phyloP scores from a whole-genome alignment of 1,140 invertebrate genomes.

The Sarcophaga peregrina region DNA sequence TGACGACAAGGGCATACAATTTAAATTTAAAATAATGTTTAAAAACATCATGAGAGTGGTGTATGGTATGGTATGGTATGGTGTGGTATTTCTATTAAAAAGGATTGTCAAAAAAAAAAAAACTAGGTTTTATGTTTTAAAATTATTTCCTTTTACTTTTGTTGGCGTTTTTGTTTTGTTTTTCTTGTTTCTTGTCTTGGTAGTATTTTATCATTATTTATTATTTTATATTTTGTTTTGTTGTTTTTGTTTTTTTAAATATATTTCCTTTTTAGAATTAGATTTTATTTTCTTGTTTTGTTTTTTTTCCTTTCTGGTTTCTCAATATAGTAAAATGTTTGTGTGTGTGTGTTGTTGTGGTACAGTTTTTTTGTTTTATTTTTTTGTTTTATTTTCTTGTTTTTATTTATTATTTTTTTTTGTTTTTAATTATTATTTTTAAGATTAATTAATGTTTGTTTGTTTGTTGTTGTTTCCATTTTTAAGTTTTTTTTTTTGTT shows the following conservation, averaged over 20 bases:
- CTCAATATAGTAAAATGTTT: conserved; percentile 32
- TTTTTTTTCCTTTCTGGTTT: conserved; percentile 31
- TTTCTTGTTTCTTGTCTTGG: neutral
- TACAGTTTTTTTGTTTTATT: neutral
- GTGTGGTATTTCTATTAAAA: no score
- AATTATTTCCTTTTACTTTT: no score
- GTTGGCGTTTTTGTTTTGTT: neutral
- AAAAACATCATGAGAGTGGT: no score
- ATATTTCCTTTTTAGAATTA: neutral
- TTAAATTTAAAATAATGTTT: no score
- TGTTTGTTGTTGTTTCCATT: conserved; percentile 24
- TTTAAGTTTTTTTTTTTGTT: conserved; percentile 10
- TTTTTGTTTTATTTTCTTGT: neutral
- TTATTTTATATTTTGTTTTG: no score
- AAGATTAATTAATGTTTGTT: neutral
- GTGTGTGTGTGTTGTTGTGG: neutral
- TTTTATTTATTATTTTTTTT: neutral
- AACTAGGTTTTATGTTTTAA: no score
- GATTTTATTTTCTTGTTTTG: neutral
- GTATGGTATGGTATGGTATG: no score
- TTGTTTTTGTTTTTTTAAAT: no score
- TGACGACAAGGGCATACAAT: no score
- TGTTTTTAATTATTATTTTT: conserved; percentile 26
- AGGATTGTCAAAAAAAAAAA: no score
- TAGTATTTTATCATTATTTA: neutral